Base-by-base conservation (phyloP, 37 sponge, comb jelly and placozoan genomes). In the Cladorhizidae sp. region DNA sequence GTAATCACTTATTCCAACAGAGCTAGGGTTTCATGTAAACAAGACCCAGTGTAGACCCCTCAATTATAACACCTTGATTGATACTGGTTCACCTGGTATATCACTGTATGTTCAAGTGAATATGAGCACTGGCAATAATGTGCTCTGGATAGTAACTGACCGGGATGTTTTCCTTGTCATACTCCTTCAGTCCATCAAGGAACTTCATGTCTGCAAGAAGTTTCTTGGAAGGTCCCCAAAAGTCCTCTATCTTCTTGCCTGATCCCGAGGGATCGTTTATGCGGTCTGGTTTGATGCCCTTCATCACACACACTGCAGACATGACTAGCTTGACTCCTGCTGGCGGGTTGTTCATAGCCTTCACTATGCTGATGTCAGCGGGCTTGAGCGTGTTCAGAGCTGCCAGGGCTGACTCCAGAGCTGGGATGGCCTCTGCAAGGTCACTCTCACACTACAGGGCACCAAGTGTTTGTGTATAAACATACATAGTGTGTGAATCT, bases 301-400 rank as follows among this genome's bases (percentile, higher is more conserved):
- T 95, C 99, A 98, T 98, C 73, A 98, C 96, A 80, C 99, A 98
- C 36, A 98, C 90, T 14, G 99, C 99, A 51, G 90, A 81, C 96
- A 98, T 95, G 22, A 98, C 99, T 14, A 98, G 99, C 84, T 85
- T 93, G 50, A 98, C 95, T n/a, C 96, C 96, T 64, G 80, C 71
- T n/a, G 99, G 99, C 15, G 99, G 99, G 73, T 84, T 93, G 82
- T 87, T 87, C 99, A 98, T 95, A 3, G 92, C 77, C 79, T 96
- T 98, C 35, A 98, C 99, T 15, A 98, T 87, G 43, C 96, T 89
- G 51, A 98, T 94, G 87, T 98, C 99, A 26, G 94, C 90, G 29
- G 98, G 98, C 87, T 96, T 95, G 52, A 98, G 93, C 5, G 99
- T 98, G 55, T 98, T 93, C 39, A 98, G 91, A 43, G 99, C 99